Conservation (phyloP, 2,888 invertebrate species). For the Schizaphis graminum region DNA sequence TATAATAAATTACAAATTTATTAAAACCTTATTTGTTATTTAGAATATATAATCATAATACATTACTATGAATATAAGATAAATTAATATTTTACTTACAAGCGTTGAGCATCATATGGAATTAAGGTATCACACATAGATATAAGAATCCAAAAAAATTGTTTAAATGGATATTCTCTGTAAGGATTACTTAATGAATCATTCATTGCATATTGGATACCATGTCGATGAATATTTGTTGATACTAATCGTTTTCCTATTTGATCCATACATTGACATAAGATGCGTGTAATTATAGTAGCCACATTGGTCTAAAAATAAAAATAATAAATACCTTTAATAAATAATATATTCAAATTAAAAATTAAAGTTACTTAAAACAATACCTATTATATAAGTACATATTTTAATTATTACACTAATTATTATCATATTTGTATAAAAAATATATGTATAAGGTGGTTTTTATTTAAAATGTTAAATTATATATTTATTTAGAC, state of each 20-base stretch:
- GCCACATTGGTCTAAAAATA: slow-evolving; percentile 16
- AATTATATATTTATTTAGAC: too few species aligned
- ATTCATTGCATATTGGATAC: slow-evolving; percentile 57
- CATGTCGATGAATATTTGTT: slow-evolving; percentile 53
- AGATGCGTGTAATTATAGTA: slow-evolving; percentile 47
- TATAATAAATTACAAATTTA: background rate
- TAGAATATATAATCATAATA: background rate
- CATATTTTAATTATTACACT: background rate
- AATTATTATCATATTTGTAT: background rate
- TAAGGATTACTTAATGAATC: slow-evolving; percentile 42
- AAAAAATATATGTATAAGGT: background rate
- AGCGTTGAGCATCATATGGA: slow-evolving; percentile 53
- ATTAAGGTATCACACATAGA: slow-evolving; percentile 16
- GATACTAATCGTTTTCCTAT: slow-evolving; percentile 52
- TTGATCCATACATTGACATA: slow-evolving; percentile 41
- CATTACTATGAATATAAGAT: background rate
- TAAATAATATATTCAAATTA: background rate
- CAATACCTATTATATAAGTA: background rate
- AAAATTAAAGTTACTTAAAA: background rate
- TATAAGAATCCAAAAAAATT: slow-evolving; percentile 56
- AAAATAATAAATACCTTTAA: background rate
- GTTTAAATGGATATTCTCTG: slow-evolving; percentile 49
- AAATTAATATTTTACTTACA: slow-evolving; percentile 48
- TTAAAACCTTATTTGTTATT: background rate
- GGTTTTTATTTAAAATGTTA: too few species aligned